Percentiles rank a stretch among this genome's conserved stretches.
phyloP scores from a whole-genome alignment of 2,888 invertebrate genomes.

The Trissoscelio sp. region DNA sequence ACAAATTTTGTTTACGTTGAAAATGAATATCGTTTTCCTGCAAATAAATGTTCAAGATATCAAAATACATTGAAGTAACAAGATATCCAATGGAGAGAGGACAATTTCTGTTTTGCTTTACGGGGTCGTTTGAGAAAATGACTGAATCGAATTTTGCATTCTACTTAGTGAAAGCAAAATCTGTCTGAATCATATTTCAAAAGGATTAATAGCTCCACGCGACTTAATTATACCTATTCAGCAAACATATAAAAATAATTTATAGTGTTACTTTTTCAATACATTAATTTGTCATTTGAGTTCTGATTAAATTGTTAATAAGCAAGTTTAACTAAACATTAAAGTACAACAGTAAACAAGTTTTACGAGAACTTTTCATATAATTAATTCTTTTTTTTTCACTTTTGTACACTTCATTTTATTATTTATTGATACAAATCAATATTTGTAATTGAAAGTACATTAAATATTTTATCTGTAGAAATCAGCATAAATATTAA shows the following conservation, averaged over 20 bases:
- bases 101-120: background rate
- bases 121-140: constrained; percentile 7
- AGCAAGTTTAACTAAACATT: no score
- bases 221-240: no score
- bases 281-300: no score
- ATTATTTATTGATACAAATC: background rate
- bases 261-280: no score
- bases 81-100: background rate
- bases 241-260: no score
- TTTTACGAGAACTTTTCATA: no score
- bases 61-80: constrained; percentile 3
- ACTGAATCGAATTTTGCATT: background rate
- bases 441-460: background rate
- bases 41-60: constrained; percentile 40
- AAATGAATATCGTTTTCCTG: no score
- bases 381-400: no score
- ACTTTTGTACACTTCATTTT: no score
- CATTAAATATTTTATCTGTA: background rate
- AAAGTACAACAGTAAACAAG: no score
- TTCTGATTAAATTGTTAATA: no score
- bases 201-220: background rate
- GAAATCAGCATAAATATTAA: background rate
- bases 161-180: background rate
- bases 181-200: background rate
- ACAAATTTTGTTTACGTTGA: no score